These are phyloP conservation scores for Diploscapter pachys DNA, from an alignment of 1,140 invertebrate species.

Conservation along the genomic window DNA sequence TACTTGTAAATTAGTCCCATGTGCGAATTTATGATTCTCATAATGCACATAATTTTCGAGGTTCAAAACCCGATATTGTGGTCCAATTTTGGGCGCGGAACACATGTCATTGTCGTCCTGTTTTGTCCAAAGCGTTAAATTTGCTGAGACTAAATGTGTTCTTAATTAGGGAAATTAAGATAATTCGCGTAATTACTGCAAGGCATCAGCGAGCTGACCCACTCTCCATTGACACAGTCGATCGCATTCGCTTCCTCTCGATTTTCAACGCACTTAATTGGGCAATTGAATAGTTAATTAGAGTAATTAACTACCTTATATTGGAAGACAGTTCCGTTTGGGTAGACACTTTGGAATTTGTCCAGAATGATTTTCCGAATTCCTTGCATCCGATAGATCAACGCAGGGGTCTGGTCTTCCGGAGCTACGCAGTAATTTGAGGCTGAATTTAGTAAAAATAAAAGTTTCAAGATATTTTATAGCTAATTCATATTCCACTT, in stretches of 20 bases:
- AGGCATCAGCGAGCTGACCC: conserved; percentile 19
- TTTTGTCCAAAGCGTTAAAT: conserved; percentile 8
- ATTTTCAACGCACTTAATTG: conserved; percentile 21
- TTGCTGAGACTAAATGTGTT: conserved; percentile 12
- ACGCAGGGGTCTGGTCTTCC: conserved; percentile 20
- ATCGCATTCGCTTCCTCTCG: conserved; percentile 25
- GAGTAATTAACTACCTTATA: conserved; percentile 8
- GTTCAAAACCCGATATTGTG: conserved; percentile 20
- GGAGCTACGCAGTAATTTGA: conserved; percentile 24
- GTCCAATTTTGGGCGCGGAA: not conserved
- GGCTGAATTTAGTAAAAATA: not conserved
- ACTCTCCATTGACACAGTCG: conserved; percentile 26
- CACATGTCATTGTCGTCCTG: conserved; percentile 24
- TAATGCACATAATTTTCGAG: conserved; percentile 30
- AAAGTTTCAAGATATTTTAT: no score
- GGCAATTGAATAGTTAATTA: not conserved
- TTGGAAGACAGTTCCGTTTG: conserved; percentile 29
- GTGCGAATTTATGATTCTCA: conserved; percentile 18
- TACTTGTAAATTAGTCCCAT: conserved; percentile 29
- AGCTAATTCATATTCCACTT: no score
- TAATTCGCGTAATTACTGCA: conserved; percentile 12
- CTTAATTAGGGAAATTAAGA: not conserved
- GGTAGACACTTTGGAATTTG: conserved; percentile 24
- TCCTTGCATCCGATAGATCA: conserved; percentile 24
- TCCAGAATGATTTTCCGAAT: conserved; percentile 20